Base-by-base conservation (phyloP, 2,113 vertebrate genomes). In the Epinephelus cyanopodus region DNA sequence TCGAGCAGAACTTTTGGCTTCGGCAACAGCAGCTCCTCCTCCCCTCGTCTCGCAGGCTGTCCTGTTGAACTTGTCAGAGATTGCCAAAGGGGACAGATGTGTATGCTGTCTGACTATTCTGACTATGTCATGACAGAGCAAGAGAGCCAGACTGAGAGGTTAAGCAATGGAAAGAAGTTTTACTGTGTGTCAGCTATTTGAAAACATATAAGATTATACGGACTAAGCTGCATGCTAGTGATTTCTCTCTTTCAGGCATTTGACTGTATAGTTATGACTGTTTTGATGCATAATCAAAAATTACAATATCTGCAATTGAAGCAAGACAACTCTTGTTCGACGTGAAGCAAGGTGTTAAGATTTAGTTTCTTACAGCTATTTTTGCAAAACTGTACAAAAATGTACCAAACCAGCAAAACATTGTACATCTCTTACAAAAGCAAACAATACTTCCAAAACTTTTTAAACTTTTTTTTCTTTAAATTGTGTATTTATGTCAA, bases 71-170 rank as follows among this genome's bases (percentile, higher is more conserved):
- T 87, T 92, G 85, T 88, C 79, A 89, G 67, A 76, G 80, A 78
- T 45, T 72, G 92, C 90, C 86, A 76, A 57, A 74, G 92, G 93
- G 83, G 89, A 92, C 89, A 85, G 79, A 87, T 81, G 88, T 90
- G 81, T 84, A 65, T 45, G 56, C 37, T 76, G 82, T 80, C 74
- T 88, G 81, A 74, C 68, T 83, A 12, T 83, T 80, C 74, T 88
- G 81, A 74, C 68, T 83, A 12, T 83, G 69, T 90, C 84, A 74
- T 79, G 84, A 87, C 65, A 67, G 53, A 82, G 76, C 62, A 60
- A 47, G 53, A 47, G 48, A 86, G 64, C 45, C 76, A 79, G 82
- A 82, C 86, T 21, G 42, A 66, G 60, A 76, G 62, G 42, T 61
- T 77, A 21, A 47, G 56, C 48, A 65, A 33, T 58, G 63, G 53